Percentiles rank a stretch among this genome's conserved stretches.
Conservation (phyloP, 2,113 vertebrate species). For the Cathartes aura region DNA sequence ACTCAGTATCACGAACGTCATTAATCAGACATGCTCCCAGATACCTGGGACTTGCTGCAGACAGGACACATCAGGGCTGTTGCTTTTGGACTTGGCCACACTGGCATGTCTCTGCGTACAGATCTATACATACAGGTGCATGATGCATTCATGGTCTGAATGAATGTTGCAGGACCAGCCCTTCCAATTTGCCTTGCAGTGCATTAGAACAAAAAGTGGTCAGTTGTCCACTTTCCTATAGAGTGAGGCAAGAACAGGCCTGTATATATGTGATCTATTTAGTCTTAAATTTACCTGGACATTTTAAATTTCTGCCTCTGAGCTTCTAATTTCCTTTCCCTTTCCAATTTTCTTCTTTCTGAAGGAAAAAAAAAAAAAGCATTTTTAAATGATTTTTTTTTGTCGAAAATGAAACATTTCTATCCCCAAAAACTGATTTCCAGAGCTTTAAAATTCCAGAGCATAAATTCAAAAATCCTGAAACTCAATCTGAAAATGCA, state of each 20-base stretch:
- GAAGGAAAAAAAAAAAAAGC: not conserved
- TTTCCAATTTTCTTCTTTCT: not conserved
- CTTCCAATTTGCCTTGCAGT: not conserved
- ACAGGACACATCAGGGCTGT: too few species aligned
- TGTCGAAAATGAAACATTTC: not conserved
- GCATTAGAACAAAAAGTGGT: not conserved
- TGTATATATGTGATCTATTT: not conserved
- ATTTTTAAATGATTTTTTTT: rapidly evolving
- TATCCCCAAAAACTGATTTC: not conserved
- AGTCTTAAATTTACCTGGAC: not conserved
- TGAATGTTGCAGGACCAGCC: not conserved
- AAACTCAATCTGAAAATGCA: not conserved
- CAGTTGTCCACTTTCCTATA: not conserved
- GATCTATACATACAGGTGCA: not conserved
- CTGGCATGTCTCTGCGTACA: not conserved
- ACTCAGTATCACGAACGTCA: not conserved
- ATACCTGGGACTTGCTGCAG: not conserved
- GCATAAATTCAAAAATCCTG: not conserved
- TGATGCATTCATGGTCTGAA: not conserved
- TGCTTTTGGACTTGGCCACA: not conserved
- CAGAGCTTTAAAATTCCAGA: not conserved
- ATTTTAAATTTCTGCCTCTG: not conserved
- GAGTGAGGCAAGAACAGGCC: not conserved
- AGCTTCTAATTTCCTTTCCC: not conserved
- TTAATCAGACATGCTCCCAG: not conserved